phyloP scores from a whole-genome alignment of 2,888 invertebrate species.

The Isotomurus palustris region DNA sequence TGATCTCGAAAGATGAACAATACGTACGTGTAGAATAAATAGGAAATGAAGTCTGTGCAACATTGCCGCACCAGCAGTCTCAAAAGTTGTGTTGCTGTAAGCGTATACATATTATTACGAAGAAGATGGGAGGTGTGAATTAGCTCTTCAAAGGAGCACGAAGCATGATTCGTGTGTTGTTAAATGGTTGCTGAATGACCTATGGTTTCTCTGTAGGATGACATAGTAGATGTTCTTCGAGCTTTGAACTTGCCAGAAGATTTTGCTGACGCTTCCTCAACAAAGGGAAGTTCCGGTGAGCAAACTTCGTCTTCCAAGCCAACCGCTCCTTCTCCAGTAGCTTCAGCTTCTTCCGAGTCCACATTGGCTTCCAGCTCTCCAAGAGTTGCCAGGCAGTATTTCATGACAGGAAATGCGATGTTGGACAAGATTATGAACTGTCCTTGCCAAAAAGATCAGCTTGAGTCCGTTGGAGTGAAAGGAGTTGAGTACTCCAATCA shows the following conservation, averaged over 20 bases:
- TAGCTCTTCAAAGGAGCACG: too few relatives aligned
- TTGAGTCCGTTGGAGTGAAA: conserved; percentile 45
- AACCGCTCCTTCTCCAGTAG: conserved; percentile 38
- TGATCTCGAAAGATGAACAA: too few relatives aligned
- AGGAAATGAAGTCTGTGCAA: too few relatives aligned
- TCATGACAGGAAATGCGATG: conserved; percentile 47
- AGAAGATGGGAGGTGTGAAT: too few relatives aligned
- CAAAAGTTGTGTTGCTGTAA: too few relatives aligned
- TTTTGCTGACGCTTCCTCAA: conserved; percentile 40
- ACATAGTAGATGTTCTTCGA: conserved; percentile 45
- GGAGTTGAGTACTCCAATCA: conserved; percentile 45
- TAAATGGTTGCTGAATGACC: too few relatives aligned
- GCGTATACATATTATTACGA: too few relatives aligned
- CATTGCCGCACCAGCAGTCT: too few relatives aligned
- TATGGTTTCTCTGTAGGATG: conserved; percentile 41
- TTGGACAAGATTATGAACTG: conserved; percentile 47
- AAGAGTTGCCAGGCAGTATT: conserved; percentile 45
- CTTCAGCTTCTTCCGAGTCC: conserved; percentile 33
- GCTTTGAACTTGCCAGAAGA: conserved; percentile 45
- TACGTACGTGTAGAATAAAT: too few relatives aligned
- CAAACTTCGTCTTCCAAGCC: conserved; percentile 24
- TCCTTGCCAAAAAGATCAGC: conserved; percentile 46
- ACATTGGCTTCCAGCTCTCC: conserved; percentile 36
- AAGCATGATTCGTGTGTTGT: too few relatives aligned
- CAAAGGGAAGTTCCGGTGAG: background rate